Base-by-base conservation (phyloP, 2,113 vertebrate genomes). In the Rhinopomastus cyanomelas region DNA sequence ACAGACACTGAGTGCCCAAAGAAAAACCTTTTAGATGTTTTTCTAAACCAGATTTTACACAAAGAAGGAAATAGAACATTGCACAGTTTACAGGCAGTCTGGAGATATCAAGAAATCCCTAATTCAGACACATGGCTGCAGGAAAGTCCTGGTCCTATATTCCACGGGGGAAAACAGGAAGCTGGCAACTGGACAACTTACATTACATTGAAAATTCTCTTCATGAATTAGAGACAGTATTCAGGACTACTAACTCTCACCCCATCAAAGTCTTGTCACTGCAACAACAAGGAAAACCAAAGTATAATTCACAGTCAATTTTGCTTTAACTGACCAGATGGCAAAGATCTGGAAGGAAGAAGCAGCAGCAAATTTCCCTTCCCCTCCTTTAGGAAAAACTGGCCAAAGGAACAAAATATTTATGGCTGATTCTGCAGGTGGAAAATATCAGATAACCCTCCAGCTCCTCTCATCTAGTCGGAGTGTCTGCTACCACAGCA, bases 391-490 rank as follows among this genome's bases (percentile, higher is more conserved):
- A 27, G 30, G 27, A 84, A 78, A 79, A 88, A 8, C 17, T 36
- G 16, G 16, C n/a, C 19, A 62, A 36, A 81, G 26, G 34, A 68
- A 26, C 9, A 48, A 69, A 85, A 44, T 67, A 3, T 30, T 80
- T 80, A 59, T 23, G 20, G 26, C 49, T 68, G n/a, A 48, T 76
- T 55, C 27, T 12, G 12, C 3, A 3, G 21, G 15, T 44, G 56
- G 53, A 18, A 29, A 76, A 81, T 62, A 39, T 48, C 44, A 39
- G 80, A 27, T 64, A 94, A 83, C 20, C 11, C 32, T 81, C 8
- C 71, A 59, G 17, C 75, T 76, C 57, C 34, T 85, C 74, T 79
- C 36, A 74, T 67, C 75, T 71, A 51, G 27, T 55, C 87, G 60
- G 64, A 88, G 27, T 3, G 13, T 2, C 0, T 9, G 34, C 34